A percentile compares a stretch with the other conserved stretches of the same genome.
Evolutionary conservation across 2,113 vertebrate genomes (phyloP).

Genomic region (Pseudorhombus dupliciocellatus): DNA sequence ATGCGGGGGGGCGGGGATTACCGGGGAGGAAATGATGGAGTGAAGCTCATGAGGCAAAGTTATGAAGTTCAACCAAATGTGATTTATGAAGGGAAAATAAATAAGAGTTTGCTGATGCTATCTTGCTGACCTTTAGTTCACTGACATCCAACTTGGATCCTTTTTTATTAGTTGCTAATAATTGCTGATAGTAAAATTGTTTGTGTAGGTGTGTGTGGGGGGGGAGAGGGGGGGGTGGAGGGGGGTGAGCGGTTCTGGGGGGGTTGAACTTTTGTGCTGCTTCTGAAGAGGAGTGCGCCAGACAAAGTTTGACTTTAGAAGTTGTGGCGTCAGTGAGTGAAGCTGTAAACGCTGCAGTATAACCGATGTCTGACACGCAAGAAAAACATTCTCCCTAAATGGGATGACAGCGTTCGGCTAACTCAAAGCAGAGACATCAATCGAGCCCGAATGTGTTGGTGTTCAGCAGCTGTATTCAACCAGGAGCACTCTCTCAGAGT

Average conservation of each 20-base stretch:
- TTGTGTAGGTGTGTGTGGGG: background rate
- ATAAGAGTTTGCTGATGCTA: background rate
- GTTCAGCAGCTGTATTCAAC: slow-evolving; percentile 73
- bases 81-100: background rate
- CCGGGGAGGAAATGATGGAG: background rate
- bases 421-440: slow-evolving; percentile 62
- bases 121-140: background rate
- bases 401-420: slow-evolving; percentile 30
- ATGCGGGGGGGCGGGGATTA: background rate
- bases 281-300: background rate
- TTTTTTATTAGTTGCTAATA: background rate
- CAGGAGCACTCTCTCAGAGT: slow-evolving; percentile 62
- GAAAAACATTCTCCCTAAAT: slow-evolving; percentile 45
- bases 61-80: background rate
- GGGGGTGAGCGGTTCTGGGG: background rate
- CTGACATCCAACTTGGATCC: background rate
- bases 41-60: background rate
- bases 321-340: slow-evolving; percentile 48
- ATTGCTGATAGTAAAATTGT: background rate
- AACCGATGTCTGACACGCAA: slow-evolving; percentile 53
- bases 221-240: background rate
- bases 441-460: slow-evolving; percentile 53
- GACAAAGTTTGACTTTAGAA: slow-evolving; percentile 12
- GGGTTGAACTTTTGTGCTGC: background rate
- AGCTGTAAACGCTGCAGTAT: slow-evolving; percentile 46